Percentiles rank a stretch among this genome's conserved stretches.
Evolutionary conservation across 2,888 invertebrate genomes (phyloP).

Genomic region (Cecidostiba fungosa): DNA sequence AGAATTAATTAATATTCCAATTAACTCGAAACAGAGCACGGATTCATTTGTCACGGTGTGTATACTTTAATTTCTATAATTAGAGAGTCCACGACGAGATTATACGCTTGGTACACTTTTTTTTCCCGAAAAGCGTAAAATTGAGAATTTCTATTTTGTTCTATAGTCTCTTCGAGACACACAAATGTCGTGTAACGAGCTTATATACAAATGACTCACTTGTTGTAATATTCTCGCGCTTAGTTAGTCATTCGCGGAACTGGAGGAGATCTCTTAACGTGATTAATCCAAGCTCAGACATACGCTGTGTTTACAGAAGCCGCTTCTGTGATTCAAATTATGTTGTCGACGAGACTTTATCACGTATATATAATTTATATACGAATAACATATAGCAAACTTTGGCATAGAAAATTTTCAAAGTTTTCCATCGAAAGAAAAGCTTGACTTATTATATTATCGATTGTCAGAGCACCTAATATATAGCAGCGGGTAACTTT

Average conservation of each 20-base stretch:
- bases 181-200: conserved; percentile 16
- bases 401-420: neutral
- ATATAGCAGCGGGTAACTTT: neutral
- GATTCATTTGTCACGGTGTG: conserved; percentile 31
- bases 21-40: conserved; percentile 12
- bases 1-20: neutral
- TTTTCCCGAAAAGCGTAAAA: neutral
- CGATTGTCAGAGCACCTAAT: neutral
- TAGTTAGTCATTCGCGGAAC: conserved; percentile 34
- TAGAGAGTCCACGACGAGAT: too few relatives aligned
- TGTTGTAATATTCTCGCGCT: conserved; percentile 9
- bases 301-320: conserved; percentile 5
- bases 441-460: neutral
- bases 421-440: neutral
- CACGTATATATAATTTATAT: too few relatives aligned
- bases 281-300: conserved; percentile 18
- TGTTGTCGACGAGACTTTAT: neutral
- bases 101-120: too few relatives aligned
- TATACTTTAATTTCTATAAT: conserved; percentile 36
- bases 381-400: neutral
- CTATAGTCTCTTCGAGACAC: neutral
- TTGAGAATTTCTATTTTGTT: neutral
- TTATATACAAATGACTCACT: conserved; percentile 43
- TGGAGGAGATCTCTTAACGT: conserved; percentile 7
- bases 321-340: conserved; percentile 8